phyloP scores from a whole-genome alignment of 2,113 vertebrate genomes.

The Xiphias gladius region DNA sequence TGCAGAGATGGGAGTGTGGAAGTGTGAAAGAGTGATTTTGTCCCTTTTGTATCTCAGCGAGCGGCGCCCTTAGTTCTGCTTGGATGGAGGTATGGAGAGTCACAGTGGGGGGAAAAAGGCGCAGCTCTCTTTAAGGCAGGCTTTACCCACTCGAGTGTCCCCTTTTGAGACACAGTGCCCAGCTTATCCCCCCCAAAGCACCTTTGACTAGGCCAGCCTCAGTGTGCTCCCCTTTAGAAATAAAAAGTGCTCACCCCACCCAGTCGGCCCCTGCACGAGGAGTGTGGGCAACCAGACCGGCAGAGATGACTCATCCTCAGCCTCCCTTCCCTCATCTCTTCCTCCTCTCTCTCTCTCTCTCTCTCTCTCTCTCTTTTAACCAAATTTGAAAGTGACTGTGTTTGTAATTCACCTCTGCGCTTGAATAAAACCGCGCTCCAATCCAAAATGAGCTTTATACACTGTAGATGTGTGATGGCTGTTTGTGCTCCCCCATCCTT shows the following conservation, averaged over 20 bases:
- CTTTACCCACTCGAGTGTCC: slow-evolving; percentile 80
- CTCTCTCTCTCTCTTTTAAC: slow-evolving; percentile 59
- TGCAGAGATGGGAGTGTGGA: slow-evolving; percentile 63
- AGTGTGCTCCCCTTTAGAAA: not conserved
- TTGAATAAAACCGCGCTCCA: slow-evolving; percentile 41
- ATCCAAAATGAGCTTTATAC: slow-evolving; percentile 59
- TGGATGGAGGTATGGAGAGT: slow-evolving; percentile 72
- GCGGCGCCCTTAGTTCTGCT: slow-evolving; percentile 79
- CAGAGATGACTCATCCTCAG: slow-evolving; percentile 74
- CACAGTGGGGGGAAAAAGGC: slow-evolving; percentile 59
- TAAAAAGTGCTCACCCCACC: slow-evolving; percentile 35
- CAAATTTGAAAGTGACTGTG: slow-evolving; percentile 65
- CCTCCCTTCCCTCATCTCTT: slow-evolving; percentile 5
- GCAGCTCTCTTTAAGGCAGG: slow-evolving; percentile 69
- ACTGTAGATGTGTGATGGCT: slow-evolving; percentile 60
- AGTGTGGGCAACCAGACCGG: slow-evolving; percentile 59
- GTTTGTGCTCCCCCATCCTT: slow-evolving; percentile 38
- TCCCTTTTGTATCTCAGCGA: slow-evolving; percentile 68
- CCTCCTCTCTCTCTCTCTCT: slow-evolving; percentile 18
- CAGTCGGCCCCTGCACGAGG: slow-evolving; percentile 28
- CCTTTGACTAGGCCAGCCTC: slow-evolving; percentile 72
- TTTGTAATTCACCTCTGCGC: slow-evolving; percentile 70
- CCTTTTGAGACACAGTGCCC: slow-evolving; percentile 76
- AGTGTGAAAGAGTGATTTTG: slow-evolving; percentile 72
- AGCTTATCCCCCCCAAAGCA: slow-evolving; percentile 72